Evolutionary conservation across 2,113 vertebrate species (phyloP), one percentile per base, ranked within the genome.

Genomic region (Heterochromis multidens): DNA sequence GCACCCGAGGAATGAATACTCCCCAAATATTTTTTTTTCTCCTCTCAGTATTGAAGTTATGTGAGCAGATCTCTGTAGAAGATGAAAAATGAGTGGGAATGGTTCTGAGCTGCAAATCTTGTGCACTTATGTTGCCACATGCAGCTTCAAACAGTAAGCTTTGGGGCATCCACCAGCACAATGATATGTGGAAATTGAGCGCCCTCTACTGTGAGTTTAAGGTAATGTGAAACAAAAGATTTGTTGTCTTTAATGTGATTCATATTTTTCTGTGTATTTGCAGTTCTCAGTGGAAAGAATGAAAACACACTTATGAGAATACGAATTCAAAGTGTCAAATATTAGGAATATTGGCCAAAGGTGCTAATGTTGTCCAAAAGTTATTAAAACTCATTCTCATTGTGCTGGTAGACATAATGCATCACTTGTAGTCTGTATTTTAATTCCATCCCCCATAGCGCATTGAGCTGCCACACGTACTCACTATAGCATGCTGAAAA

Each of bases 171-270:
- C 10, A 14, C 49, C 56, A 46, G 4, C 25, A 31, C 13, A 62
- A 25, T 35, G 19, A 62, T 61, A 77, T 21, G 21, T 81, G 74
- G 57, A 67, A 79, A 46, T 74, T 27, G 63, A 84, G 82, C 67
- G 46, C 90, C 94, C 85, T 90, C 94, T 95, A 76, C 78, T 90
- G 94, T 62, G 13, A n/a, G 0, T 52, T 29, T 17, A 43, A 58
- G 58, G 60, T 49, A 89, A 25, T 54, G 43, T 19, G 14, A 25
- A 17, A 37, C 23, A 8, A 74, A 54, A 74, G 70, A 52, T 52
- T 52, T 52, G 49, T 52, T 52, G 49, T 7, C 49, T 52, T 52
- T 19, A 54, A 54, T 33, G 8, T 0, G 1, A 54, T 19, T 74
- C 70, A 74, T 2, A 52, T 54, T 74, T 74, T 54, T 74, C 27